Base-by-base conservation (phyloP, 2,113 vertebrate species). In the Axis porcinus region DNA sequence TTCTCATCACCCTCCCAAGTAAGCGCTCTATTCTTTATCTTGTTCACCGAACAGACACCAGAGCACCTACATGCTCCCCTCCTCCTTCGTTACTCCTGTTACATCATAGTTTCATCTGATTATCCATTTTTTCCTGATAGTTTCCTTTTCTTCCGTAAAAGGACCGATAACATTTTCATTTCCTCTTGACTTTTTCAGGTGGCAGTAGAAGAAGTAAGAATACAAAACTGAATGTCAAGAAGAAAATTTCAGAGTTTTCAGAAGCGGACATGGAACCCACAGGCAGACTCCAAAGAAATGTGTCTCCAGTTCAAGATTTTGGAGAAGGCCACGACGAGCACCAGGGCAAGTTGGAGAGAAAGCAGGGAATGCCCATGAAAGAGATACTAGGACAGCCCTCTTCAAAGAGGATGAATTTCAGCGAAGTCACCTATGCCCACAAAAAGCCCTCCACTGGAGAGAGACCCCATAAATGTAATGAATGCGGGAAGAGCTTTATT, bases 401-500 rank as follows among this genome's bases (percentile, higher is more conserved):
- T 70, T 96, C 97, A 45, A 96, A 97, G 85, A 96, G 91, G 76
- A 78, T 78, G 40, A 94, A 92, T 86, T 97, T 88, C 60, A 92
- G 4, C 11, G 96, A 97, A 30, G 78, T 92, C 76, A 57, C 87
- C 1, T 94, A 95, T 1, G 67, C 62, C 85, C 98, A 97, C 21
- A 98, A 97, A 93, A 98, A 97, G n/a, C 50, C 98, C 58, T 93
- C 98, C n/a, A 6, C 90, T 64, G 98, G 98, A 93, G 98, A 98
- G 89, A 98, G 98, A 60, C 98, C 98, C 2, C 97, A 98, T 67
- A 98, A 98, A 52, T 98, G 98, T 85, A 86, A 96, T 0, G 97
- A 95, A 54, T 98, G 98, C 23, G 98, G 98, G 25, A 98, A 98
- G 57, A 98, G 98, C 74, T 98, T 98, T 55, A 98, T 98, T 87